Base-by-base conservation (phyloP, 2,888 invertebrate species). In the Cantharis lateralis region DNA sequence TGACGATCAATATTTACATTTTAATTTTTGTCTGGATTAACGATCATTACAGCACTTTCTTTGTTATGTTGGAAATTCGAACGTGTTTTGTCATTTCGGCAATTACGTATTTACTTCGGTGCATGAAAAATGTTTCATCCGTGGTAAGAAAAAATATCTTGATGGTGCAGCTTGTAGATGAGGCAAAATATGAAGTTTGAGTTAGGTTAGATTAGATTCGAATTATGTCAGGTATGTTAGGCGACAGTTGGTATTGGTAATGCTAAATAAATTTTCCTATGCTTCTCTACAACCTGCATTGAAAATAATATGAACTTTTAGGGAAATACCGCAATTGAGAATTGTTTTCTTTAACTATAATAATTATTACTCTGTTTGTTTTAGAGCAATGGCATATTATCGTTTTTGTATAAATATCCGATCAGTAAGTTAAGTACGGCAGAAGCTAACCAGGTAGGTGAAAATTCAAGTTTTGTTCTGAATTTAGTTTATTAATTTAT, bases 331-430 rank as follows among this genome's bases (percentile, higher is more conserved):
- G 24, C 9, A 1, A 24, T 24, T 20, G 18, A 18, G 5, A 20
- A 20, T 20, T 20, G 5, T 5, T 18, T 20, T 20, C 0, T 20
- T 20, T 20, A 20, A 20, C 0, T 24, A 24, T 24, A 18, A 3
- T 9, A 24, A 24, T 24, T 24, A 18, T 18, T 2, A 18, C 1
- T 18, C 1, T 18, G 1, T 24, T 24, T 24, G 7, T 24, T 24
- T 1, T 9, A 24, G 86, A 84, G 79, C 71, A 81, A 84, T 69
- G 84, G 84, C 75, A 82, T 85, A 26, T 78, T 85, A 74, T 83
- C 84, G n/a, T 84, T 82, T 75, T 76, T 86, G 66, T 84, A 82
- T 79, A 84, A 82, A 80, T 86, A 83, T 79, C 84, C 84, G 18
- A 83, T 85, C 72, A 86, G 82, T 78, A 82, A 81, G 78, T 78